Evolutionary conservation across 64 coral and sea anemone genomes (phyloP), one percentile per base, ranked within the genome.

Genomic region (Dendrophyllia cribrosa): DNA sequence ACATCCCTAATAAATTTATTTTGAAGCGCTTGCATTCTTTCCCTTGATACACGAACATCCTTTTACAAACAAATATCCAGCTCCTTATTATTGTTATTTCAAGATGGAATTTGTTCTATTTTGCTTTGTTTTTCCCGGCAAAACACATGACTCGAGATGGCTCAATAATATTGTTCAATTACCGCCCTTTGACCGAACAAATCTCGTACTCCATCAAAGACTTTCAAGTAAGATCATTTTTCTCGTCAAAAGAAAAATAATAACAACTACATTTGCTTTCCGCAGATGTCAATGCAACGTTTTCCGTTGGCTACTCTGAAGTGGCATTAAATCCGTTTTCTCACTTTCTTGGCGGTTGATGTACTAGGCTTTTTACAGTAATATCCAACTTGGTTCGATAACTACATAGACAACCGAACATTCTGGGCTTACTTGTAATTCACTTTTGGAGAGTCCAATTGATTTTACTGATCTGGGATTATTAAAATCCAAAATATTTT

Each of bases 401-500:
- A 82, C 58, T 19, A 21, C 17, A 49, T 51, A 84, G 9, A 47
- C 43, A 44, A 49, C 20, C 47, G 14, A 1, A 9, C 7, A 75
- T 23, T 67, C 7, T 13, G 47, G 22, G 43, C 61, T 84, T 84
- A 20, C 44, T 15, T 19, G 6, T 49, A 8, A 17, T 46, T 47
- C 46, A 84, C 24, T 59, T 84, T 13, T 23, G 67, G 45, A 68
- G 80, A 9, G 20, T 67, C 43, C 12, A 43, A 15, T 84, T 84
- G 43, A 50, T 84, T 68, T 63, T 50, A 10, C 34, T 34, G 34
- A 68, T 50, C 62, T 5, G 16, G 47, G 43, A 65, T 67, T 67
- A 67, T 50, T 67, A 19, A 84, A 67, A 84, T 23, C 34, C 62
- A 66, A 84, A 84, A 82, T 82, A 82, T 82, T 61, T 84, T 50